phyloP scores from a whole-genome alignment of 2,113 vertebrate species.

The Gopherus evgoodei region DNA sequence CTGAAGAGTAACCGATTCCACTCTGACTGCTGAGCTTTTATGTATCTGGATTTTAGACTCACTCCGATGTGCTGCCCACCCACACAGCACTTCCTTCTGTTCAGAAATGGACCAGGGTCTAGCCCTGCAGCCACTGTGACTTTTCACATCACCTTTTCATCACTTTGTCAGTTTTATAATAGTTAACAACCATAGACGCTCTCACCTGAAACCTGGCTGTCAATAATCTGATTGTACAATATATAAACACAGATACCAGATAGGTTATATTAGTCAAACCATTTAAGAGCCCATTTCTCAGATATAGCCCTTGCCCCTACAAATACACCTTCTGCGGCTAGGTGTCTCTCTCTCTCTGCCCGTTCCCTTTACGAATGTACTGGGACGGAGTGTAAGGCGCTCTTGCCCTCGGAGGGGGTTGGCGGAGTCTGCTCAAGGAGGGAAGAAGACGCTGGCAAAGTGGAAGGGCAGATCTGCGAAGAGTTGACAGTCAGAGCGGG shows the following conservation, averaged over 20 bases:
- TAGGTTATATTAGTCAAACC: not conserved
- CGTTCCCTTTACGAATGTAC: conserved; percentile 78
- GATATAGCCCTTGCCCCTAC: not conserved
- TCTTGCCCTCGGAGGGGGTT: conserved; percentile 83
- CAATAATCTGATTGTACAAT: conserved; percentile 66
- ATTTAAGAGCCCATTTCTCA: not conserved
- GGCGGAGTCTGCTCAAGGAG: conserved; percentile 82
- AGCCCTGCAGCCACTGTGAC: not conserved
- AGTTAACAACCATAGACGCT: conserved; percentile 60
- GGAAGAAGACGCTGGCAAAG: conserved; percentile 67
- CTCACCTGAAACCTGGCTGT: conserved; percentile 75
- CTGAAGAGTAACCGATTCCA: not conserved
- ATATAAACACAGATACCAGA: conserved; percentile 66
- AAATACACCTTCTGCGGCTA: rapidly evolving
- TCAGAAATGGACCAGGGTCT: not conserved
- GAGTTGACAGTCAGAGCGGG: conserved; percentile 81
- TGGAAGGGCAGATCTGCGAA: conserved; percentile 80
- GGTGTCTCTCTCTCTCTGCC: not conserved
- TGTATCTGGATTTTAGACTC: not conserved
- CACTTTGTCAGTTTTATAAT: not conserved
- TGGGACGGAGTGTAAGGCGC: conserved; percentile 68
- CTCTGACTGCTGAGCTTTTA: not conserved
- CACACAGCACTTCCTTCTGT: not conserved
- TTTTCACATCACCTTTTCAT: not conserved
- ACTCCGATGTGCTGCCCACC: not conserved